Base-by-base conservation (phyloP, 2,113 vertebrate species). In the Myxocyprinus asiaticus region DNA sequence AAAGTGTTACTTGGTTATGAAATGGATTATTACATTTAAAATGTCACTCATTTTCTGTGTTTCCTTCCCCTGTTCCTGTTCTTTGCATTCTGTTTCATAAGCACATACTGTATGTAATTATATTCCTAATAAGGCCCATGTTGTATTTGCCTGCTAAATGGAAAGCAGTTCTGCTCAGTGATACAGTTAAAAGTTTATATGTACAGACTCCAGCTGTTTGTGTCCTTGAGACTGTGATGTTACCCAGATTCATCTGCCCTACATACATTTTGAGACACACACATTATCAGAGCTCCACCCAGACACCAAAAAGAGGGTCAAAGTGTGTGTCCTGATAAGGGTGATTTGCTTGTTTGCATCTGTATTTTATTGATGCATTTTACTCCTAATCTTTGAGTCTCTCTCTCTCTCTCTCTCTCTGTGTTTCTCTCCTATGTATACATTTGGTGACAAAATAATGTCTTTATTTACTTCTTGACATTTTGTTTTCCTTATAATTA, bases 191-290 rank as follows among this genome's bases (percentile, higher is more conserved):
- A 42, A 17, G 9, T 17, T 42, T 15, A 44, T 17, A 45, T 67
- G 17, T 22, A 48, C 45, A 72, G 9, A 45, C 33, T 14, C 55
- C 55, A 72, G 55, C 55, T 63, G 58, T 53, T 68, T 53, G 22
- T 47, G 50, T 79, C 67, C 22, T 48, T 62, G 14, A 56, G 45
- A 59, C 64, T 50, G 15, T 67, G 22, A 63, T 44, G 48, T 71
- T 79, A 72, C 47, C 67, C 48, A 70, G 48, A 72, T 56, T 63
- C 59, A 47, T 55, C 58, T 72, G 59, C 9, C 67, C 67, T 79
- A 70, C 15, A 70, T 72, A 33, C 22, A 33, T 33, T 33, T 33
- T 1, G 22, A 14, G 47, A 62, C 45, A 7, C 47, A 22, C 58
- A 45, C 14, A 51, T 58, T 56, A 67, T 58, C 15, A 68, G 67